Evolutionary conservation across 2,113 vertebrate species (phyloP).

Genomic region (Asarcornis scutulata): DNA sequence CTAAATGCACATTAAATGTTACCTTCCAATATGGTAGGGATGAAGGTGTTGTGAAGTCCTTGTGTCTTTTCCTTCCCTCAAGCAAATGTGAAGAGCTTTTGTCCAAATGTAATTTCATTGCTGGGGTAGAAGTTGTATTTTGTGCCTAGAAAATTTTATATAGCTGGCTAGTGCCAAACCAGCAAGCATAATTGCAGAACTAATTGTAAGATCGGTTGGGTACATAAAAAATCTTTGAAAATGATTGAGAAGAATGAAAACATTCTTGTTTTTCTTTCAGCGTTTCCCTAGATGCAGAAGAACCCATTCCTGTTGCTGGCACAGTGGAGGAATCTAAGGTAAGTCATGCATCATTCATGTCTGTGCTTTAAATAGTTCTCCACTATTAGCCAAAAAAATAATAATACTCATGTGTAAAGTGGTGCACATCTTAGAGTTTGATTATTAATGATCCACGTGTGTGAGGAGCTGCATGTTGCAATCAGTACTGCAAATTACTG

Average conservation of each 20-base stretch:
- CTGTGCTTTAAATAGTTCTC: background rate
- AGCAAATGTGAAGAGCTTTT: background rate
- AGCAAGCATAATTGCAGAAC: background rate
- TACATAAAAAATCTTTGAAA: background rate
- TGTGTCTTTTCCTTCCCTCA: background rate
- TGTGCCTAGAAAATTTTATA: background rate
- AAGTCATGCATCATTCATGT: background rate
- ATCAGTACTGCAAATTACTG: background rate
- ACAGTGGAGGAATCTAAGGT: background rate
- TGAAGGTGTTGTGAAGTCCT: background rate
- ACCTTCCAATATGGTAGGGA: background rate
- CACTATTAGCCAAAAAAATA: background rate
- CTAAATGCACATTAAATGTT: background rate
- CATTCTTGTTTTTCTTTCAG: conserved; percentile 33
- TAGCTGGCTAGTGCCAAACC: background rate
- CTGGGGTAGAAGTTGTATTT: background rate
- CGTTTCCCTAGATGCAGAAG: background rate
- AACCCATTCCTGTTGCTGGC: background rate
- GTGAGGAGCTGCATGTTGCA: background rate
- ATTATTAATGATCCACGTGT: background rate
- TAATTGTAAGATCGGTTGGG: background rate
- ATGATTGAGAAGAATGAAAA: background rate
- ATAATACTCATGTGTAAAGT: too few relatives aligned
- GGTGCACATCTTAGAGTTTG: too few relatives aligned
- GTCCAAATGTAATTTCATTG: background rate